Evolutionary conservation across 2,113 vertebrate species (phyloP).

Genomic region (Corythaeola cristata): DNA sequence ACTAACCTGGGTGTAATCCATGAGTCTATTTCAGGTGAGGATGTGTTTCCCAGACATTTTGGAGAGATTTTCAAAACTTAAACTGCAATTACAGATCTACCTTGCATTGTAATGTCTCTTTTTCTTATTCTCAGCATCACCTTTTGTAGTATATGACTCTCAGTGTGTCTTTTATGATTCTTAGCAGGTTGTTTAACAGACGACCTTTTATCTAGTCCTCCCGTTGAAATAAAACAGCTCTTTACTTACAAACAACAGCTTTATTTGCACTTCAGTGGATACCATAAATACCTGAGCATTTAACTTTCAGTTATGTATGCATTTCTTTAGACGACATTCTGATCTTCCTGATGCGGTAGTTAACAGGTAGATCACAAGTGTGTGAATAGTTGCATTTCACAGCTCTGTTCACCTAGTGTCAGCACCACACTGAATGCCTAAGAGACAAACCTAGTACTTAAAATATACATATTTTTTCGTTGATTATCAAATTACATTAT

Average conservation of each 20-base stretch:
- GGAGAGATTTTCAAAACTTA: background rate
- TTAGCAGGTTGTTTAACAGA: background rate
- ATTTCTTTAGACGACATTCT: background rate
- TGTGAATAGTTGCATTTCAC: background rate
- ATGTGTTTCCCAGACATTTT: background rate
- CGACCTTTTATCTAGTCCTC: background rate
- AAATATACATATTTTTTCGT: background rate
- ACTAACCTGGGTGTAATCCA: background rate
- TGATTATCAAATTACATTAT: background rate
- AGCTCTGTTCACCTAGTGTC: background rate
- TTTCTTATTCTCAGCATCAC: background rate
- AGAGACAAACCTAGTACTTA: background rate
- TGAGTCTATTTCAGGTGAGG: background rate
- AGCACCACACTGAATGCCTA: background rate
- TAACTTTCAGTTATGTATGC: background rate
- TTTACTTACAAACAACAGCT: background rate
- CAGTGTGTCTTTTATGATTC: background rate
- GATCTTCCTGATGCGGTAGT: background rate
- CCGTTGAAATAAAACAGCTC: background rate
- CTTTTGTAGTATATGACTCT: background rate
- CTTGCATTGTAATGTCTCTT: background rate
- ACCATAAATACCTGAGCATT: background rate
- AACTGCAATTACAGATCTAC: background rate
- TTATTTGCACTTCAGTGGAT: background rate
- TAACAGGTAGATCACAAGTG: accelerated